Evolutionary conservation across 2,797 vertebrate species (phyloP).

Genomic region (Podarcis lilfordi): DNA sequence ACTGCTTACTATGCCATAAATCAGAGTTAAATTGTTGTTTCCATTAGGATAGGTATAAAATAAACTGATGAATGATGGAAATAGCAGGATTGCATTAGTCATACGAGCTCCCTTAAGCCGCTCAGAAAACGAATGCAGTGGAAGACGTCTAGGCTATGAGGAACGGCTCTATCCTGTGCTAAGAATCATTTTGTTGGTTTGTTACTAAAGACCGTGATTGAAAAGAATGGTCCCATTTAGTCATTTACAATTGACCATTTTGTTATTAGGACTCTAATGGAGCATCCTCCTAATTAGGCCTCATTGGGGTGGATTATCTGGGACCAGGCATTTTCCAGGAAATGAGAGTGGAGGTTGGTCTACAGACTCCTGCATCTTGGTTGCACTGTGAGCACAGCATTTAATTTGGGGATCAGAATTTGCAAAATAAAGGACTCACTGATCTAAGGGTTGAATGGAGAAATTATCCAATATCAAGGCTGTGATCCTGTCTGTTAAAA

Average conservation of each 20-base stretch:
- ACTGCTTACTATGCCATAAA: slow-evolving; percentile 48
- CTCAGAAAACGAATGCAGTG: slow-evolving; percentile 46
- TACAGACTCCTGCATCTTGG: slow-evolving; percentile 37
- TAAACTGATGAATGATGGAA: slow-evolving; percentile 55
- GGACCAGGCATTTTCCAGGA: slow-evolving; percentile 51
- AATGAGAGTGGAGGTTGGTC: not conserved
- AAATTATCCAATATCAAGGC: slow-evolving; percentile 35
- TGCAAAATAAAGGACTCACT: slow-evolving; percentile 46
- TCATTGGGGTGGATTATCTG: slow-evolving; percentile 54
- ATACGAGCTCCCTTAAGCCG: slow-evolving; percentile 46
- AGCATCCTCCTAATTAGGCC: slow-evolving; percentile 54
- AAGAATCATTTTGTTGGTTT: slow-evolving; percentile 33
- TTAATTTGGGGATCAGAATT: slow-evolving; percentile 48
- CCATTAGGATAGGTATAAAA: slow-evolving; percentile 57
- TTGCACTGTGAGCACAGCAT: slow-evolving; percentile 26
- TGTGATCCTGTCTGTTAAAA: not conserved
- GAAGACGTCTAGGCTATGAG: slow-evolving; percentile 38
- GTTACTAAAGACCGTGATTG: slow-evolving; percentile 27
- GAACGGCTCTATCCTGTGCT: slow-evolving; percentile 27
- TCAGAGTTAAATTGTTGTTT: slow-evolving; percentile 36
- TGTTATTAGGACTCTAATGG: slow-evolving; percentile 54
- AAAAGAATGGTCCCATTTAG: slow-evolving; percentile 64
- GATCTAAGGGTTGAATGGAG: slow-evolving; percentile 26
- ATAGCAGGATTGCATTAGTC: slow-evolving; percentile 51
- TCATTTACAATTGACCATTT: slow-evolving; percentile 56